Percentiles rank a stretch among this genome's conserved stretches.
Evolutionary conservation across 1,140 invertebrate genomes (phyloP).

Genomic region (Rhysida immarginata): DNA sequence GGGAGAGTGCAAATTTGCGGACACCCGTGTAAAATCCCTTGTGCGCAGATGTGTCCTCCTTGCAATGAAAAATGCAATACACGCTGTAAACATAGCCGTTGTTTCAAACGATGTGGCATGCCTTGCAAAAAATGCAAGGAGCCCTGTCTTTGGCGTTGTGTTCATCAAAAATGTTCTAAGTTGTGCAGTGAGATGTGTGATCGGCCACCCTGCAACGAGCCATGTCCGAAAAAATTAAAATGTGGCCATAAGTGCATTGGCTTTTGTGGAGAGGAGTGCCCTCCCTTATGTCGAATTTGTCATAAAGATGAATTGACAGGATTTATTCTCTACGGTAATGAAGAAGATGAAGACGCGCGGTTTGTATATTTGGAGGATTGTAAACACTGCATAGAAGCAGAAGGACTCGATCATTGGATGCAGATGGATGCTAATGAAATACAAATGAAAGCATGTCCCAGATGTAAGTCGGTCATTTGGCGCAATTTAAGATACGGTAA

Average conservation of each 20-base stretch:
- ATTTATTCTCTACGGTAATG: slow-evolving; percentile 35
- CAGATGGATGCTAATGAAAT: slow-evolving; percentile 25
- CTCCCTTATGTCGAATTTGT: slow-evolving; percentile 29
- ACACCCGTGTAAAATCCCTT: slow-evolving; percentile 44
- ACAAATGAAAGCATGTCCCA: slow-evolving; percentile 41
- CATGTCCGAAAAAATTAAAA: slow-evolving; percentile 31
- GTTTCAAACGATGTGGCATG: slow-evolving; percentile 39
- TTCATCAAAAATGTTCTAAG: slow-evolving; percentile 38
- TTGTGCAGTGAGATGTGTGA: slow-evolving; percentile 38
- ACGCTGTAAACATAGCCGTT: slow-evolving; percentile 37
- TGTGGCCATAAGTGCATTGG: slow-evolving; percentile 46
- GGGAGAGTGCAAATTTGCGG: slow-evolving; percentile 42
- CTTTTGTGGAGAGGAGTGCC: slow-evolving; percentile 49
- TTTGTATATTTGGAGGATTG: slow-evolving; percentile 48
- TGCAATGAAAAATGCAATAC: slow-evolving; percentile 40
- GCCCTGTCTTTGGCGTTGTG: slow-evolving; percentile 29
- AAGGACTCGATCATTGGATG: slow-evolving; percentile 30
- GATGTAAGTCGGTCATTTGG: slow-evolving; percentile 43
- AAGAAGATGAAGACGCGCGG: slow-evolving; percentile 27
- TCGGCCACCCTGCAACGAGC: slow-evolving; percentile 34
- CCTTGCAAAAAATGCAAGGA: slow-evolving; percentile 40
- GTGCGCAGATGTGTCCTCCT: slow-evolving; percentile 43
- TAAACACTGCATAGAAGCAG: slow-evolving; percentile 39
- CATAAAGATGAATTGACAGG: slow-evolving; percentile 35
- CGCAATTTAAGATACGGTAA: slow-evolving; percentile 42